Base-by-base conservation (phyloP, 2,888 invertebrate species). In the Sesamia inferens region DNA sequence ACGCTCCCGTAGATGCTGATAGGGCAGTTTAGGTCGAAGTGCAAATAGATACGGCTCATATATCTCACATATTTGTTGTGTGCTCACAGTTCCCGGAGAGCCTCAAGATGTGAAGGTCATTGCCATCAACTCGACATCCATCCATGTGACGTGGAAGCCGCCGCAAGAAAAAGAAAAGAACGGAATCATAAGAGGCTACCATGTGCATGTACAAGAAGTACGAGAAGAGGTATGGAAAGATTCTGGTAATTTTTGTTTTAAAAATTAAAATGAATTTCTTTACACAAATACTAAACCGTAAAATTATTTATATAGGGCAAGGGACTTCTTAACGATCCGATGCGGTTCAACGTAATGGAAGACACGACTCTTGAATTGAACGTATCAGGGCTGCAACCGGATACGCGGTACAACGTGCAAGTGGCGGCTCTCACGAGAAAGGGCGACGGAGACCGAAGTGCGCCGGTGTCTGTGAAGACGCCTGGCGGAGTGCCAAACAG, bases 141-240 rank as follows among this genome's bases (percentile, higher is more conserved):
- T 99, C 85, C 98, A 98, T 93, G 99, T 99, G 68, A 97, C 98
- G 79, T 99, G 99, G 99, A 98, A 98, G 90, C 98, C 99, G 11
- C 99, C 99, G 0, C 97, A 97, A 77, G 98, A 98, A 86, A 98
- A 98, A 90, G 99, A 99, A 89, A 97, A 98, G 81, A 99, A 99
- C 92, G 99, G 99, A 64, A 98, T 99, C 85, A 99, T 99, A 86
- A 97, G 99, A 78, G 99, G 99, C 44, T 99, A 99, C 95, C 99
- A 99, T 93, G 98, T 99, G 73, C 99, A 99, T 92, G 98, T 99
- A 2, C 99, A 99, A 93, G 99, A 99, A 96, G 97, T 98, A 64
- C 97, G 98, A 90, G 98, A 98, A 91, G 98, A 98, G 97, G 98
- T 98, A 92, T 90, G 91, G 2, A 58, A 58, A 31, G 8, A 10